phyloP scores from a whole-genome alignment of 2,113 vertebrate species.

The Numida meleagris region DNA sequence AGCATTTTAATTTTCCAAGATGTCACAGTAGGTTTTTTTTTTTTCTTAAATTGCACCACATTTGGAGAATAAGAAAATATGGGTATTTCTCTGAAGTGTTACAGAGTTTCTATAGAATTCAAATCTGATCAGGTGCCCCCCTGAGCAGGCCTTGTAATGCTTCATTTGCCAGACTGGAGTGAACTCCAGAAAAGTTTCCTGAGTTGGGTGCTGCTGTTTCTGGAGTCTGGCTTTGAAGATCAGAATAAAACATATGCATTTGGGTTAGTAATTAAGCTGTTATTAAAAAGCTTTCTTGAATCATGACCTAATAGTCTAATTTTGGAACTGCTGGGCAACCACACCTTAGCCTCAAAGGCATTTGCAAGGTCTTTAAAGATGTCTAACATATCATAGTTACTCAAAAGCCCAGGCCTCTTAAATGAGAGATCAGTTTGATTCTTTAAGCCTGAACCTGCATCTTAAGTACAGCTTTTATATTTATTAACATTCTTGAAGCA shows the following conservation, averaged over 20 bases:
- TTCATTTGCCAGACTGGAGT: background rate
- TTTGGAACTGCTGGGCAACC: slow-evolving; percentile 14
- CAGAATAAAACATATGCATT: background rate
- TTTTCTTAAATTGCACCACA: background rate
- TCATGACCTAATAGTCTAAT: background rate
- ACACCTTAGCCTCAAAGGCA: slow-evolving; percentile 9
- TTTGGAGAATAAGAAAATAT: background rate
- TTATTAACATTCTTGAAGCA: slow-evolving; percentile 11
- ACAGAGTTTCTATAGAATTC: background rate
- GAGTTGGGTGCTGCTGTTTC: rapidly evolving
- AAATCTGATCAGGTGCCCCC: background rate
- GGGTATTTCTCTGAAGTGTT: background rate
- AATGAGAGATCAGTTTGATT: background rate
- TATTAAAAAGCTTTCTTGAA: slow-evolving; percentile 10
- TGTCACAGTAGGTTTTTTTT: background rate
- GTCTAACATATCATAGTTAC: background rate
- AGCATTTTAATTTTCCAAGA: background rate
- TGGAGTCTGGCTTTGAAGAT: background rate
- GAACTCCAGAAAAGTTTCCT: background rate
- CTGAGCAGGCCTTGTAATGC: background rate
- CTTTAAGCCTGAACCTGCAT: background rate
- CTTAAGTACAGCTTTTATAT: background rate
- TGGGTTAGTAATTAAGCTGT: background rate
- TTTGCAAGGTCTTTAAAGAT: slow-evolving; percentile 27
- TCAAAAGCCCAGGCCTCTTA: background rate